These are phyloP conservation scores for Uloborus plumipes DNA, from an alignment of 2,888 invertebrate species.

Conservation along the genomic window DNA sequence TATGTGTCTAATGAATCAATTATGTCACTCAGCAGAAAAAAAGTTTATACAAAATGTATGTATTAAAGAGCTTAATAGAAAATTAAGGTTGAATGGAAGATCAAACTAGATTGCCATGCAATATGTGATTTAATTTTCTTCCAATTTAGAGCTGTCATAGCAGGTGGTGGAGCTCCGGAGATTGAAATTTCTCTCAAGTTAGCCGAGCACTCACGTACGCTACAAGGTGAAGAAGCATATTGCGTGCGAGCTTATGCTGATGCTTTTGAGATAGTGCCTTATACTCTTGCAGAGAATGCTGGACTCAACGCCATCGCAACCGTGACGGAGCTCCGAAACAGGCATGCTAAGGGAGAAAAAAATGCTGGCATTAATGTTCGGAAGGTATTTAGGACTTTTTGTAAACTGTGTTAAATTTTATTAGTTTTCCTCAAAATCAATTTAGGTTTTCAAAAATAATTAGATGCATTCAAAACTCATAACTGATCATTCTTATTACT, in stretches of 20 bases:
- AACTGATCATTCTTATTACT: too few relatives aligned
- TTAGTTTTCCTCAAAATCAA: too few relatives aligned
- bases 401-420: too few relatives aligned
- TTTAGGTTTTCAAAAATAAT: too few relatives aligned
- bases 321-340: conserved; percentile 94
- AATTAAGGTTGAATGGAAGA: too few relatives aligned
- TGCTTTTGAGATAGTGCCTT: conserved; percentile 93
- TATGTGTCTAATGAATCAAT: too few relatives aligned
- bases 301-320: conserved; percentile 94
- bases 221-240: conserved; percentile 93
- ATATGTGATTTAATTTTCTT: too few relatives aligned
- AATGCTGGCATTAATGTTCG: conserved; percentile 96
- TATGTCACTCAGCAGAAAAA: too few relatives aligned
- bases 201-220: conserved; percentile 83
- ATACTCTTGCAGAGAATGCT: conserved; percentile 91
- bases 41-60: too few relatives aligned
- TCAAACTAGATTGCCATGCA: too few relatives aligned
- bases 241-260: conserved; percentile 94
- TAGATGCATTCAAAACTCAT: too few relatives aligned
- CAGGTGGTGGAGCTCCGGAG: conserved; percentile 98
- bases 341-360: conserved; percentile 88
- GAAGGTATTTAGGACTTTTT: conserved; percentile 71
- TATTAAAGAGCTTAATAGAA: too few relatives aligned
- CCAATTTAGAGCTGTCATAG: conserved; percentile 81
- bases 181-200: conserved; percentile 91